These are phyloP conservation scores for Falco novaeseelandiae DNA, from an alignment of 2,797 vertebrate genomes.

Conservation along the genomic window DNA sequence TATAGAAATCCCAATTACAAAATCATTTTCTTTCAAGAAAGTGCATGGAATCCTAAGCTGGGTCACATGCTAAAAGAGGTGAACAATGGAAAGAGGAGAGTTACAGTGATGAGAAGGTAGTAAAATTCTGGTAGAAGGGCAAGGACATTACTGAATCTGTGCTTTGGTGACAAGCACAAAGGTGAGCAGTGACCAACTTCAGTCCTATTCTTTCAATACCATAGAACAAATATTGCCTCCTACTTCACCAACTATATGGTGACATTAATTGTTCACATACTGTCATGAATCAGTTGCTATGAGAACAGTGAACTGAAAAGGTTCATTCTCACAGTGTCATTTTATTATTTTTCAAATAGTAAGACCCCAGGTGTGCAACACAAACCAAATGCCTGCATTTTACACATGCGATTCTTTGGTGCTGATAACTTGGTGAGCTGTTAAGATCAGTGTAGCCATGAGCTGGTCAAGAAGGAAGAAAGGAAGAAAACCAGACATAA, in stretches of 20 bases:
- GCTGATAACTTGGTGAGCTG: neutral
- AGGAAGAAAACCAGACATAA: neutral
- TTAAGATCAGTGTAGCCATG: neutral
- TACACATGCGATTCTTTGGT: neutral
- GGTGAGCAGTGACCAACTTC: neutral
- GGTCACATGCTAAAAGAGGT: neutral
- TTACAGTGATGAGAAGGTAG: neutral
- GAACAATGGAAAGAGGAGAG: neutral
- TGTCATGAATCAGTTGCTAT: neutral
- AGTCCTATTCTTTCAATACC: neutral
- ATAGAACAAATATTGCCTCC: neutral
- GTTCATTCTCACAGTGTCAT: neutral
- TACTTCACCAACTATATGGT: neutral
- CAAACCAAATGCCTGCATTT: neutral
- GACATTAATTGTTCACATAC: neutral
- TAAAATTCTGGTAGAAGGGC: neutral
- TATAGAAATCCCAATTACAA: neutral
- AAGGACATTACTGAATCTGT: neutral
- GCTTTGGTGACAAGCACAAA: neutral
- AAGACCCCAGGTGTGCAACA: neutral
- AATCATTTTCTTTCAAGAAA: neutral
- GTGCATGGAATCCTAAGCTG: neutral
- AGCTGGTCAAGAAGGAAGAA: neutral
- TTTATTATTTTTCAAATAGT: neutral
- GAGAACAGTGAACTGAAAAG: neutral